These are phyloP conservation scores for Pitangus sulphuratus DNA, from an alignment of 2,797 vertebrate species.

Conservation along the genomic window DNA sequence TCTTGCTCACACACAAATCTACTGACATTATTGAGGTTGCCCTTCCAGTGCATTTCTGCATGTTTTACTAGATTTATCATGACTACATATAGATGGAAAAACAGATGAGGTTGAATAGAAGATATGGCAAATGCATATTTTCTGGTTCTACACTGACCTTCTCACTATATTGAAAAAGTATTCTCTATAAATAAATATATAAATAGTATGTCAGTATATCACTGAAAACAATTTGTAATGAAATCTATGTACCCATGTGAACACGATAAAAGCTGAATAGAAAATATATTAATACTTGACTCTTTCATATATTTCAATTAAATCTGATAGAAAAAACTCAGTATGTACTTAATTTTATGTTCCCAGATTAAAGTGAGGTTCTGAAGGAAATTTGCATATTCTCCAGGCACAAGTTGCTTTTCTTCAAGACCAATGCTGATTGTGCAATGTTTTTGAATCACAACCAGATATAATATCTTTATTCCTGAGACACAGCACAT, in stretches of 20 bases:
- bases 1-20: slow-evolving; percentile 12
- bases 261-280: neutral
- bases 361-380: neutral
- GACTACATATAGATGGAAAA: slow-evolving; percentile 31
- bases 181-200: neutral
- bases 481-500: neutral
- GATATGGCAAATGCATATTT: slow-evolving; percentile 16
- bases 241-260: neutral
- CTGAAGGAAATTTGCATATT: neutral
- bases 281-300: neutral
- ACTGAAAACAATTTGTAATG: neutral
- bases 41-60: neutral
- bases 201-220: neutral
- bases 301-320: neutral
- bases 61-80: slow-evolving; percentile 35
- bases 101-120: slow-evolving; percentile 12
- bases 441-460: neutral
- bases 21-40: slow-evolving; percentile 17
- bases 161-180: neutral
- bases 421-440: neutral
- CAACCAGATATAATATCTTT: neutral
- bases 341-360: neutral
- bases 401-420: neutral
- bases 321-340: neutral
- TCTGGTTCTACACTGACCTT: neutral